Base-by-base conservation (phyloP, 2,797 vertebrate species). In the Caiman crocodilus region DNA sequence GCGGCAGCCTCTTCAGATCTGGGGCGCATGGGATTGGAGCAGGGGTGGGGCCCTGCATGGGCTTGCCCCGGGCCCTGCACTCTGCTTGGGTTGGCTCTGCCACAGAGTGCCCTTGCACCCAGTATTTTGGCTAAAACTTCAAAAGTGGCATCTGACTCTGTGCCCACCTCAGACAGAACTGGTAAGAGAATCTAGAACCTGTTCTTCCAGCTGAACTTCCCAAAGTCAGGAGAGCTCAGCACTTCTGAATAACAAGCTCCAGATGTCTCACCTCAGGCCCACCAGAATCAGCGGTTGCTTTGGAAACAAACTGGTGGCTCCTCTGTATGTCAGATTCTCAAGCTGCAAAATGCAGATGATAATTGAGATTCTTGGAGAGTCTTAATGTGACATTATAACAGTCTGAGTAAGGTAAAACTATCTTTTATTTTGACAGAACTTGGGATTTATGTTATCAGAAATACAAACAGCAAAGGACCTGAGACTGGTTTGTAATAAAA, bases 61-160 rank as follows among this genome's bases (percentile, higher is more conserved):
- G 42, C 42, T 50, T 50, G 42, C 10, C 42, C 42, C 42, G 11
- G 42, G 42, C 42, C 42, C 42, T 10, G 42, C 42, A 50, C 42
- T 10, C 42, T 50, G 42, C 42, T 50, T 7, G 10, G 42, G 42
- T 50, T 10, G 10, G 10, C 42, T 50, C 42, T 50, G 42, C 42
- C 42, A 50, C 42, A 1, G 9, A 50, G 42, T 50, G 9, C 42
- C 42, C 42, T 50, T 50, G 42, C 42, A 50, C 42, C 42, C 42
- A 50, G 10, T 35, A 50, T 10, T 50, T 50, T 50, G 42, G 42
- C 42, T 50, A 50, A 50, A 50, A 67, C 26, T 86, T 96, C 3
- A 82, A 81, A 94, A 84, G 5, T 75, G 76, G 26, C 30, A 91
- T 93, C 88, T 92, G 76, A 60, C 32, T 93, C 93, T 90, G 30